Conservation (phyloP, 92 coral and sea anemone species). For the Pocillopora grandis region DNA sequence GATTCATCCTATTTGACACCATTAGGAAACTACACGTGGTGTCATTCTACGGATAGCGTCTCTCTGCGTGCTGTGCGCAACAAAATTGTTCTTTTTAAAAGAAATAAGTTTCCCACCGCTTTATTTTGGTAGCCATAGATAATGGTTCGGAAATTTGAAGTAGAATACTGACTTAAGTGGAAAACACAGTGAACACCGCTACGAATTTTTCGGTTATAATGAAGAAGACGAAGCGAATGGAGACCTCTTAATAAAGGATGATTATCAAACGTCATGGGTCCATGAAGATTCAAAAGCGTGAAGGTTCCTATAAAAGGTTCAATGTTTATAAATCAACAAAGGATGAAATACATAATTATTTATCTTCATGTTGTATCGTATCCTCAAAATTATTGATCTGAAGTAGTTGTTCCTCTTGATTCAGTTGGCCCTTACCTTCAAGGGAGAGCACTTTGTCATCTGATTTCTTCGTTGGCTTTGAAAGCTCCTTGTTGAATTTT, state of each 20-base stretch:
- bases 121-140: not conserved
- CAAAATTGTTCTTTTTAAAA: conserved; percentile 20
- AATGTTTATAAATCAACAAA: not conserved
- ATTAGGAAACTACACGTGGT: conserved; percentile 21
- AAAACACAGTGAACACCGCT: not conserved
- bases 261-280: not conserved
- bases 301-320: not conserved
- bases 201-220: too few species aligned
- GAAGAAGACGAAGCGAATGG: too few species aligned
- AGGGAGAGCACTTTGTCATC: not conserved
- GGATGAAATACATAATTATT: not conserved
- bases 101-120: not conserved
- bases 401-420: not conserved
- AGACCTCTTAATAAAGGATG: too few species aligned
- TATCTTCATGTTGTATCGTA: too few species aligned
- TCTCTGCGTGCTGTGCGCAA: conserved; percentile 13
- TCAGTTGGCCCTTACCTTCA: not conserved
- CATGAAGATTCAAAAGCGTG: not conserved
- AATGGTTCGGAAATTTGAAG: not conserved
- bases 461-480: not conserved
- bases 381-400: too few species aligned
- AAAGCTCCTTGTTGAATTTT: not conserved
- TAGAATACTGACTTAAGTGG: too few species aligned
- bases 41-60: not conserved
- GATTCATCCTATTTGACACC: not conserved